Conservation (phyloP, 35 echinoderm and acorn worm genomes). For the Ophiothrix spiculata region DNA sequence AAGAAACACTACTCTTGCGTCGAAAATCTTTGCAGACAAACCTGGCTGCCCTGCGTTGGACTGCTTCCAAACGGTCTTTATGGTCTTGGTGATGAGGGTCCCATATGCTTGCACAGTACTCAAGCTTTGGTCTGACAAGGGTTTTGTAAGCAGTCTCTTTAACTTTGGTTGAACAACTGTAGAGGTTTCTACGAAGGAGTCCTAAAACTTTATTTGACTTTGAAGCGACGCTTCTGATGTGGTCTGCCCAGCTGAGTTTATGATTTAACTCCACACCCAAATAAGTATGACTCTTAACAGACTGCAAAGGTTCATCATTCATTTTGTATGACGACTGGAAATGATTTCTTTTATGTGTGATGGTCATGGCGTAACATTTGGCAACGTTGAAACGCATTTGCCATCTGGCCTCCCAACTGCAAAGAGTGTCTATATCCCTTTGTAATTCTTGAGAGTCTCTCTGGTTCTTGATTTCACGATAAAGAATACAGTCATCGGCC, state of each 20-base stretch:
- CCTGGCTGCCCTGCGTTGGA: background rate
- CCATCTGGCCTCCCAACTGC: constrained; percentile 1
- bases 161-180: background rate
- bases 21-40: background rate
- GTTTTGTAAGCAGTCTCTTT: background rate
- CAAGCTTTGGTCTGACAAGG: background rate
- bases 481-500: constrained; percentile 25
- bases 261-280: background rate
- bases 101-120: background rate
- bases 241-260: background rate
- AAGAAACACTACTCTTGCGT: background rate
- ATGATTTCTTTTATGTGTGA: background rate
- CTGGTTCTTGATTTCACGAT: background rate
- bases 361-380: constrained; percentile 34
- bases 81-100: background rate
- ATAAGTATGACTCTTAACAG: background rate
- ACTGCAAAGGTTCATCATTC: background rate
- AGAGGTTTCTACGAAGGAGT: background rate
- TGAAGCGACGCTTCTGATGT: background rate
- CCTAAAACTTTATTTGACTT: background rate
- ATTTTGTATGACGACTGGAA: background rate
- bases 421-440: constrained; percentile 1
- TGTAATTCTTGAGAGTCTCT: background rate
- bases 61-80: background rate
- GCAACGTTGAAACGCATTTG: constrained; percentile 5